Evolutionary conservation across 2,113 vertebrate genomes (phyloP).

Genomic region (Penelope pileata): DNA sequence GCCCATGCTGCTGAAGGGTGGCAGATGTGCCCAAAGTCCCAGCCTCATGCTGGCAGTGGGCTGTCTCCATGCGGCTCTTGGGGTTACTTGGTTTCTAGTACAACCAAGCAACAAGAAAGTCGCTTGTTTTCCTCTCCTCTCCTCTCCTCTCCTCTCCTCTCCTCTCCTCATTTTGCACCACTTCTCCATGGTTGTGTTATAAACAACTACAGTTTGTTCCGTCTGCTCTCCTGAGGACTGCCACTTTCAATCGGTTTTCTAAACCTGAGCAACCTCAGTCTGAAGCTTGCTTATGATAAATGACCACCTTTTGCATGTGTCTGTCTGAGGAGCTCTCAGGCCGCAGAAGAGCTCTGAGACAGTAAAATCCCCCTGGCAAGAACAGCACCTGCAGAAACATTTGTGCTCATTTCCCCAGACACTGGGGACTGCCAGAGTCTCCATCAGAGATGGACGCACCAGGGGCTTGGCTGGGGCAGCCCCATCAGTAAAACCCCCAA

Average conservation of each 20-base stretch:
- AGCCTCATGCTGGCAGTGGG: fast-evolving
- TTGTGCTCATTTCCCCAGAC: not conserved
- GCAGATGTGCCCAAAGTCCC: fast-evolving
- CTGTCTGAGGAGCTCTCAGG: not conserved
- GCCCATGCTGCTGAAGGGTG: not conserved
- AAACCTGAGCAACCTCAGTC: not conserved
- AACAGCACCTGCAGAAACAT: not conserved
- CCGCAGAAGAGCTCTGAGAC: not conserved
- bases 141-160: too few species aligned
- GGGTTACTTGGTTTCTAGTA: not conserved
- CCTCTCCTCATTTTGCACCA: too few species aligned
- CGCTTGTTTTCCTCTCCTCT: not conserved
- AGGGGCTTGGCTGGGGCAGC: not conserved
- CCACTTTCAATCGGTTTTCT: not conserved
- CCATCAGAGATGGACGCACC: not conserved
- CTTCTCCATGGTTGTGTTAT: not conserved
- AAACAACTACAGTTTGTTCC: not conserved
- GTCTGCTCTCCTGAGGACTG: not conserved
- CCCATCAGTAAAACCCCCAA: not conserved
- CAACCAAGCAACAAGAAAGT: not conserved
- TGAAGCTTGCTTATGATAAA: not conserved
- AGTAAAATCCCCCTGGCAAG: not conserved
- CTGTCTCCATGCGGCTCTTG: not conserved
- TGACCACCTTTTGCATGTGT: not conserved
- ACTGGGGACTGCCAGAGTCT: not conserved